These are phyloP conservation scores for Pangasius larnaudii DNA, from an alignment of 2,797 vertebrate genomes.

Conservation along the genomic window DNA sequence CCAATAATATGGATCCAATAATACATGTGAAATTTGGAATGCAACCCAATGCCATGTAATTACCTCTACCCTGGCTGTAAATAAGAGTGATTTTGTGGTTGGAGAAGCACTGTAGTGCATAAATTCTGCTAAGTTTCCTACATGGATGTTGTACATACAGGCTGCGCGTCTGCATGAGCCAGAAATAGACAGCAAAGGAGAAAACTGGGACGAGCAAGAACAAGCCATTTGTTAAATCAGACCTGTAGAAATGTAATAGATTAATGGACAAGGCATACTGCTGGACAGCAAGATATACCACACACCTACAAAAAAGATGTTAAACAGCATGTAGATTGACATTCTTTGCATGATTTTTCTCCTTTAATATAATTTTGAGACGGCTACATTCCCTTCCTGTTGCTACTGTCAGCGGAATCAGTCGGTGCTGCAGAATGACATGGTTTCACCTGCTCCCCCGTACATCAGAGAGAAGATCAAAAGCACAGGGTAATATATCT, in stretches of 20 bases:
- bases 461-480: conserved; percentile 29
- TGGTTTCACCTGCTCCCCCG: neutral
- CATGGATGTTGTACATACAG: neutral
- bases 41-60: neutral
- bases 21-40: neutral
- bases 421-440: neutral
- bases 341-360: neutral
- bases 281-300: neutral
- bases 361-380: neutral
- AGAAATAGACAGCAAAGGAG: neutral
- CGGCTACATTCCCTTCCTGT: neutral
- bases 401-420: neutral
- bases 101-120: neutral
- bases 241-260: neutral
- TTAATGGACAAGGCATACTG: neutral
- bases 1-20: conserved; percentile 7
- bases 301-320: neutral
- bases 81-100: neutral
- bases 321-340: neutral
- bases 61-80: neutral
- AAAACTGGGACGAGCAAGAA: neutral
- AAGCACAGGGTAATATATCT: conserved; percentile 13
- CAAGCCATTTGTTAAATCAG: neutral
- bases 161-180: neutral
- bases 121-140: neutral